Evolutionary conservation across 2,888 invertebrate genomes (phyloP).

Genomic region (Colletes collaris): DNA sequence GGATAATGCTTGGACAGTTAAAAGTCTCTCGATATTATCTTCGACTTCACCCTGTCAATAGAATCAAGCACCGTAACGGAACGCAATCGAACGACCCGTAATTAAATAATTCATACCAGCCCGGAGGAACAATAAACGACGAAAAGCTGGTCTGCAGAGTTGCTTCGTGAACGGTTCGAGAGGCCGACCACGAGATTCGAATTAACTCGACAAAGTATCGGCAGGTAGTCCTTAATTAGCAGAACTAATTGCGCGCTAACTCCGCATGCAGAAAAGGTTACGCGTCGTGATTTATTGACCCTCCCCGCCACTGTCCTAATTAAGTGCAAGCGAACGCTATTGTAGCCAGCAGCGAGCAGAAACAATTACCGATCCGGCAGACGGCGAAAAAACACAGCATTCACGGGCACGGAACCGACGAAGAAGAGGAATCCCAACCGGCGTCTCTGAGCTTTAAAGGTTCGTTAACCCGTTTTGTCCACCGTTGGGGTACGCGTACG

Average conservation of each 20-base stretch:
- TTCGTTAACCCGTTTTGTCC: constrained; percentile 65
- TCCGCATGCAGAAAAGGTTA: constrained; percentile 76
- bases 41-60: constrained; percentile 21
- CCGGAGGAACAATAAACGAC: constrained; percentile 52
- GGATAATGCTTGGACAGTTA: neutral
- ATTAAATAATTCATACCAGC: constrained; percentile 57
- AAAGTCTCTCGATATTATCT: constrained; percentile 21
- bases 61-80: constrained; percentile 29
- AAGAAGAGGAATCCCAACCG: constrained; percentile 47
- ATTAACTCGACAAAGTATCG: constrained; percentile 78
- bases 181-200: constrained; percentile 67
- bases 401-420: constrained; percentile 55
- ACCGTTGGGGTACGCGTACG: constrained; percentile 22
- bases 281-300: constrained; percentile 78
- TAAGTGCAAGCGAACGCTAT: constrained; percentile 76
- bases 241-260: constrained; percentile 76
- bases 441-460: constrained; percentile 37
- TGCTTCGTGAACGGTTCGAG: constrained; percentile 46
- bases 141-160: constrained; percentile 18
- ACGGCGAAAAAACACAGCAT: constrained; percentile 59
- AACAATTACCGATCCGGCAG: constrained; percentile 63
- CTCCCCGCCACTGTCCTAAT: constrained; percentile 74
- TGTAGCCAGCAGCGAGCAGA: constrained; percentile 62
- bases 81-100: constrained; percentile 27
- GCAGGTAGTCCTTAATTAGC: constrained; percentile 79